Conservation (phyloP, 1,140 invertebrate genomes). For the Aphidius gifuensis region DNA sequence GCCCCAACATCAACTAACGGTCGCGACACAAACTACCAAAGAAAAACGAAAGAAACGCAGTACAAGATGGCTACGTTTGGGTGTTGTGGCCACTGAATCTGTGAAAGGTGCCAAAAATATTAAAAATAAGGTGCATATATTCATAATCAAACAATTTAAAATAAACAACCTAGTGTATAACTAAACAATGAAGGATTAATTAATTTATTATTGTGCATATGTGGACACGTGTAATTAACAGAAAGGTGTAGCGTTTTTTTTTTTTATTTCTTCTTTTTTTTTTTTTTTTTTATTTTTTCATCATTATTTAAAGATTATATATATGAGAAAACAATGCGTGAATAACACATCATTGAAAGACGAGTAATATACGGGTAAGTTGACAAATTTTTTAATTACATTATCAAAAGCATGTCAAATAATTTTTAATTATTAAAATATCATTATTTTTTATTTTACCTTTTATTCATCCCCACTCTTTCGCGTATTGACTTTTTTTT, state of each 20-base stretch:
- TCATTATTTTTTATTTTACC: background rate
- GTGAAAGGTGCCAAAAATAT: slow-evolving; percentile 24
- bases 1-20: too few relatives aligned
- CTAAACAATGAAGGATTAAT: background rate
- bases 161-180: too few relatives aligned
- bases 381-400: too few relatives aligned
- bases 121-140: slow-evolving; percentile 5
- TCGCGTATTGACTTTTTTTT: too few relatives aligned
- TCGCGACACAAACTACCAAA: slow-evolving; percentile 29
- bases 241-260: too few relatives aligned
- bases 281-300: too few relatives aligned
- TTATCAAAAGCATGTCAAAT: too few relatives aligned
- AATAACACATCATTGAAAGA: slow-evolving; percentile 10
- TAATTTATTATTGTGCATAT: too few relatives aligned
- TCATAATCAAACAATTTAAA: background rate
- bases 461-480: background rate
- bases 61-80: slow-evolving; percentile 50
- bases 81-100: slow-evolving; percentile 44
- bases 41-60: slow-evolving; percentile 41
- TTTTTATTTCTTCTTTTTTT: too few relatives aligned
- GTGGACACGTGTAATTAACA: too few relatives aligned
- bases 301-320: background rate
- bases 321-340: slow-evolving; percentile 9
- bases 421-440: slow-evolving; percentile 1
- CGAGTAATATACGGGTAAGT: slow-evolving; percentile 11